These are phyloP conservation scores for Zoroaster sp. DNA, from an alignment of 53 echinoderm and acorn worm species.

Conservation along the genomic window DNA sequence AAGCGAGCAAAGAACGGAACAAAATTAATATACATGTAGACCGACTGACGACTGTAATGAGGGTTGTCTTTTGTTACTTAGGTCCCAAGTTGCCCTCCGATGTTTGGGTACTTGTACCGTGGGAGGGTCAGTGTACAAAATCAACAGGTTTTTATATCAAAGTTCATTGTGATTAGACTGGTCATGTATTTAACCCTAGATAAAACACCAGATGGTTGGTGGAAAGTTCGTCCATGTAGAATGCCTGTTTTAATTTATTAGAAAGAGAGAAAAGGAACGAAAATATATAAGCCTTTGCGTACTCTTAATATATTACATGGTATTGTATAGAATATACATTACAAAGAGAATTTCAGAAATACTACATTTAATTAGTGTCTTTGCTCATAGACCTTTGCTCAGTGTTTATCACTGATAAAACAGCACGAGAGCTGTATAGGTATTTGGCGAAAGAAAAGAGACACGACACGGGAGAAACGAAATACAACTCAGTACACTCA, in stretches of 20 bases:
- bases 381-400: background rate
- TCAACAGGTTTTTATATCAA: background rate
- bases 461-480: background rate
- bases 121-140: background rate
- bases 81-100: background rate
- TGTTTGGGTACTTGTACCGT: background rate
- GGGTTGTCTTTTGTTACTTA: background rate
- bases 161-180: background rate
- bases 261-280: background rate
- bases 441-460: background rate
- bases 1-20: background rate
- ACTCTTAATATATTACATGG: background rate
- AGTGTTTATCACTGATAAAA: too few species aligned
- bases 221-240: background rate
- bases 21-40: too few species aligned
- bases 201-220: background rate
- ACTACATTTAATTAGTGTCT: background rate
- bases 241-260: background rate
- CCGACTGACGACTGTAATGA: background rate
- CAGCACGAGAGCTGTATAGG: background rate
- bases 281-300: background rate
- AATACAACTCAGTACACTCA: too few species aligned
- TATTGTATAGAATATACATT: background rate
- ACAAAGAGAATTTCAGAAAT: background rate
- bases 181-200: background rate